phyloP scores from a whole-genome alignment of 2,113 vertebrate species.

The Psittacula cyanocephala region DNA sequence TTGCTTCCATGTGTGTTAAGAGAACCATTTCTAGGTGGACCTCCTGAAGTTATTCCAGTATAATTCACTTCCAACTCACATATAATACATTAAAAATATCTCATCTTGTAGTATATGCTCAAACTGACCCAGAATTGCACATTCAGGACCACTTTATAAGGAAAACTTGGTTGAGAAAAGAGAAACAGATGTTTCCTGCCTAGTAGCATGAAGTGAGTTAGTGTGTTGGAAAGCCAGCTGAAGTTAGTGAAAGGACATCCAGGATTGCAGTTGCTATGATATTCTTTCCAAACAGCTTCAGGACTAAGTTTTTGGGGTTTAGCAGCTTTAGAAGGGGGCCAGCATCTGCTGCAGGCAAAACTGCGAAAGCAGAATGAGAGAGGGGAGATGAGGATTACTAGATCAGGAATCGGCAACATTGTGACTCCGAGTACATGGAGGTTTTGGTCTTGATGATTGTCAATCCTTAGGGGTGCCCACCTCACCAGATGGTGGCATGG shows the following conservation, averaged over 20 bases:
- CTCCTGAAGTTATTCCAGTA: slow-evolving; percentile 35
- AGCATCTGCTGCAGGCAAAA: not conserved
- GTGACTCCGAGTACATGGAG: too few species aligned
- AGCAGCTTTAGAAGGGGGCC: not conserved
- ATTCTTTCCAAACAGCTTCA: not conserved
- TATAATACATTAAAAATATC: slow-evolving; percentile 28
- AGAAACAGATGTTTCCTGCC: slow-evolving; percentile 60
- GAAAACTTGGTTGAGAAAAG: slow-evolving; percentile 14
- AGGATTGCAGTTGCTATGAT: not conserved
- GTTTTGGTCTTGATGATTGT: not conserved
- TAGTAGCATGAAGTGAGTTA: not conserved
- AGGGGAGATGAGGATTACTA: not conserved
- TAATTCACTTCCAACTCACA: slow-evolving; percentile 24
- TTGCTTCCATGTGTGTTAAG: slow-evolving; percentile 38
- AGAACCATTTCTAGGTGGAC: slow-evolving; percentile 34
- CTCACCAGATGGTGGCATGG: not conserved
- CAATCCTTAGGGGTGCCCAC: not conserved
- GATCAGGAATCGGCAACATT: not conserved
- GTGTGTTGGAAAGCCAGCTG: not conserved
- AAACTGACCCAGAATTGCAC: slow-evolving; percentile 11
- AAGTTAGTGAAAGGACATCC: not conserved
- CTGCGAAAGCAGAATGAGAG: not conserved
- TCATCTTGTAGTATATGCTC: slow-evolving; percentile 8
- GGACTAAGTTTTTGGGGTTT: not conserved
- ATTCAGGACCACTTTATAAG: slow-evolving; percentile 27